Base-by-base conservation (phyloP, 1,140 invertebrate species). In the Tetramorium alpestre region DNA sequence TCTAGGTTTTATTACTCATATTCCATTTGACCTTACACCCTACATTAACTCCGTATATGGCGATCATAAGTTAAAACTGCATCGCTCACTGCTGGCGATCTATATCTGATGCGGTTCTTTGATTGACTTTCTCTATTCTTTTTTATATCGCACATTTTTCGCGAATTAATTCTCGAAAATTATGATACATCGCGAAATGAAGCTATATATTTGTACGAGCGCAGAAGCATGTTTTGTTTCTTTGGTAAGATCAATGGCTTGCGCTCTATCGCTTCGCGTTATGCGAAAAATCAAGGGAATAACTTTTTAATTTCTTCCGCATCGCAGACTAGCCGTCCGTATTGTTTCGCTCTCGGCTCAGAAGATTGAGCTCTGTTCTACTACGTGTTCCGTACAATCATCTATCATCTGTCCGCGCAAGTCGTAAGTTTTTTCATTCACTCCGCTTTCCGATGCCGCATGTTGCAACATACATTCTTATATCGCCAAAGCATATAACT, bases 271-370 rank as follows among this genome's bases (percentile, higher is more conserved):
- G 70, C 70, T 65, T 72, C 51, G 22, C 13, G 77, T 38, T 80
- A 51, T 80, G 77, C 62, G 60, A 80, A 80, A 80, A 67, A 51
- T 64, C 75, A 77, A 77, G 33, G 22, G 28, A 80, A 80, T 67
- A 80, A 80, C 77, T 80, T 80, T 80, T 80, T 69, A 80, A 80
- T 80, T 80, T 80, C 62, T 67, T n/a, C 62, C n/a, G 5, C 56
- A 62, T 67, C 65, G 22, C 25, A 44, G 76, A 41, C 25, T 33
- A 82, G 65, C 38, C 51, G 18, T 81, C 62, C n/a, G 51, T 70
- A 62, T 82, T 51, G 62, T 65, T 78, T 78, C 60, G 44, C 18
- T 65, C 44, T 22, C 41, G 18, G 44, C 10, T 54, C 69, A 67
- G 58, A 80, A 86, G 75, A 86, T 86, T 65, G 62, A 82, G 75